Evolutionary conservation across 2,888 invertebrate species (phyloP), one percentile per base, ranked within the genome.

Genomic region (Macrosoma leucophasiata): DNA sequence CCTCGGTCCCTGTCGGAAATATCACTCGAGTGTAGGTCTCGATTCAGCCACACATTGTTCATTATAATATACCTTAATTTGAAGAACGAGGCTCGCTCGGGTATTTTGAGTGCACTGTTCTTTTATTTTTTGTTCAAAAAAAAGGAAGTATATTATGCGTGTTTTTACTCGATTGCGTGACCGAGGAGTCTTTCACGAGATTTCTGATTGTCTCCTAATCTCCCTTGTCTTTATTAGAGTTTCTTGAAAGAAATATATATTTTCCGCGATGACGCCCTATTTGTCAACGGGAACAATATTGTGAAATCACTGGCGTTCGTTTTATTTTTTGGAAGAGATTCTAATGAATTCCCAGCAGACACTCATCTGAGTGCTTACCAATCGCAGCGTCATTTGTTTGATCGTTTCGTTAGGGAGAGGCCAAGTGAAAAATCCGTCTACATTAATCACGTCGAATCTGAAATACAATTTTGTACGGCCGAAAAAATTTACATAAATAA

Each of bases 401-500:
- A 69, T 71, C 65, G 64, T 72, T 73, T 73, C 69, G 66, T 74
- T 69, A 63, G 59, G 58, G 56, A 57, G 66, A 74, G 62, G 59
- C 65, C 62, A 62, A 76, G 68, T 73, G 72, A 79, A 78, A 79
- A 79, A 74, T 78, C 71, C 65, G 67, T 73, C 71, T 59, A 65
- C 68, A 79, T 81, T 76, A 76, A 81, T 82, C 79, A 81, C 62
- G 63, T 70, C 62, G 64, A 72, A 69, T 60, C 74, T 73, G 72
- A 78, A 79, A 77, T 70, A 77, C 67, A 71, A 79, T 78, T 76
- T 70, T 63, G 68, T 70, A 61, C 63, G 68, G 71, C 67, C 70
- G 66, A 74, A 73, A 70, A 66, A 72, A 79, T 78, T 79, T 74
- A 78, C 78, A 79, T 81, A 77, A 75, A 73, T 81, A 81, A 79